These are phyloP conservation scores for Apeira syringaria DNA, from an alignment of 2,888 invertebrate species.

Conservation along the genomic window DNA sequence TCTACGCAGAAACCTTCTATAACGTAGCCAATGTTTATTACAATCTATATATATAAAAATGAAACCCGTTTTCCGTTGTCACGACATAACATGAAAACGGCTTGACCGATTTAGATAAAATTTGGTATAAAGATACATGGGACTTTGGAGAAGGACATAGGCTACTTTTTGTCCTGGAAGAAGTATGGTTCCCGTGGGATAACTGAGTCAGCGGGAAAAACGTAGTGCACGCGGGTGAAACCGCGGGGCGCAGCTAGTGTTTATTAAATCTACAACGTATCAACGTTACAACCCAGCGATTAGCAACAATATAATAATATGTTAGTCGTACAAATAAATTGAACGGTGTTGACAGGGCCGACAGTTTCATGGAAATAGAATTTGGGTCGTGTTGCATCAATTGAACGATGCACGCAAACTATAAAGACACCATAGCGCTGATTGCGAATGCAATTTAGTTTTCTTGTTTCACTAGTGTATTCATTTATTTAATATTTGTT, in stretches of 20 bases:
- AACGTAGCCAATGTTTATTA: constrained; percentile 15
- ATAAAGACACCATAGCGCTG: constrained; percentile 62
- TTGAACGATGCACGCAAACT: constrained; percentile 68
- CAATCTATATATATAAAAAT: too few relatives aligned
- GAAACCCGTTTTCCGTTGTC: too few relatives aligned
- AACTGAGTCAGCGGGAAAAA: too few relatives aligned
- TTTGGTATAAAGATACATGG: too few relatives aligned
- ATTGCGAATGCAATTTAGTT: constrained; percentile 65
- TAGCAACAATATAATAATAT: not conserved
- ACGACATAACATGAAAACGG: too few relatives aligned
- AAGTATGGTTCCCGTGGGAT: too few relatives aligned
- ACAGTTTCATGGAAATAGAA: constrained; percentile 63
- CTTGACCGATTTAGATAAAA: too few relatives aligned
- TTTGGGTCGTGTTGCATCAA: constrained; percentile 75
- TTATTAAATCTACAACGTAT: constrained; percentile 14
- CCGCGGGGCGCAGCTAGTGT: too few relatives aligned
- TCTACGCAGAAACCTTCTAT: constrained; percentile 20
- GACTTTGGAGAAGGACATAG: too few relatives aligned
- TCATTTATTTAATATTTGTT: too few relatives aligned
- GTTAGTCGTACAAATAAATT: constrained; percentile 1
- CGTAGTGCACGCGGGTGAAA: too few relatives aligned
- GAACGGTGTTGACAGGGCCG: constrained; percentile 30
- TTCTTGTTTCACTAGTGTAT: constrained; percentile 51
- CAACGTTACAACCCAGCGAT: not conserved
- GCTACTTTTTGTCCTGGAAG: too few relatives aligned